Percentiles rank a stretch among this genome's conserved stretches.
phyloP scores from a whole-genome alignment of 1,140 invertebrate genomes.

The Ceratosolen solmsi region DNA sequence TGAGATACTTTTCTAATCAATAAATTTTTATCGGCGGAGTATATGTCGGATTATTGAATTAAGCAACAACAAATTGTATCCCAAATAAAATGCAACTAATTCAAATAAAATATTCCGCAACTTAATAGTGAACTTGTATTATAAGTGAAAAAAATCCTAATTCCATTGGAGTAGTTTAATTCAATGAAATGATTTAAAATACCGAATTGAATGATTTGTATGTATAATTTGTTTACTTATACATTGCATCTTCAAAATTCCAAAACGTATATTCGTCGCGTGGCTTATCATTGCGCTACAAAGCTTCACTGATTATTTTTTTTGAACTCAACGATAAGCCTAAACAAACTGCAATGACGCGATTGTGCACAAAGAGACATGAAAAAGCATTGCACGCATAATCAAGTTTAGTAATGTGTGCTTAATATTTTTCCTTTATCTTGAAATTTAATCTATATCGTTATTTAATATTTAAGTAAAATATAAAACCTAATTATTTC shows the following conservation, averaged over 20 bases:
- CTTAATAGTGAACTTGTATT: neutral
- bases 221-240: neutral
- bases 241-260: conserved; percentile 11
- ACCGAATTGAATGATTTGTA: neutral
- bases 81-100: neutral
- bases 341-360: conserved; percentile 27
- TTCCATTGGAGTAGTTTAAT: neutral
- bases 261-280: conserved; percentile 5
- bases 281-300: conserved; percentile 21
- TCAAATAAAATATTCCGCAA: neutral
- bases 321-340: conserved; percentile 4
- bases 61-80: neutral
- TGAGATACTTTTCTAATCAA: no score
- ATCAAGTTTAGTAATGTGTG: conserved; percentile 15
- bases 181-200: neutral
- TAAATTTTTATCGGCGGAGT: no score
- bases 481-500: neutral
- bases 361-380: conserved; percentile 6
- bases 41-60: no score
- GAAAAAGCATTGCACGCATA: conserved; percentile 6
- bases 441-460: neutral
- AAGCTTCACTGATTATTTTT: neutral
- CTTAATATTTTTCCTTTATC: conserved; percentile 26
- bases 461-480: neutral
- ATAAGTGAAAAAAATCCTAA: neutral